Percentiles rank a stretch among this genome's conserved stretches.
Conservation (phyloP, 1,140 invertebrate genomes). For the Adoxophyes honmai region DNA sequence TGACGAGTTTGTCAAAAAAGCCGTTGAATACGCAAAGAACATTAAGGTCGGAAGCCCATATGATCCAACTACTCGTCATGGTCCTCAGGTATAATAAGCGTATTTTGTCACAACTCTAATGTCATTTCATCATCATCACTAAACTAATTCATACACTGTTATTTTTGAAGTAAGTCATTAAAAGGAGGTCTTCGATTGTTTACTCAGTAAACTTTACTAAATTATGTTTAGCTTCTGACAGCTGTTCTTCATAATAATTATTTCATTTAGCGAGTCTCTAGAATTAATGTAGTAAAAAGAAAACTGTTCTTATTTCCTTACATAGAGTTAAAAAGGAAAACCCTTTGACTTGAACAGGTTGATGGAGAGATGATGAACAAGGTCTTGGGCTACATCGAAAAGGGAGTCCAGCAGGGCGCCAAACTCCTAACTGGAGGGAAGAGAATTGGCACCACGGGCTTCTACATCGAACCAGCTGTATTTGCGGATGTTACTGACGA, state of each 20-base stretch:
- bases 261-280: no score
- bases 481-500: conserved; percentile 87
- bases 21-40: conserved; percentile 81
- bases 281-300: no score
- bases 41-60: conserved; percentile 91
- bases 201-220: no score
- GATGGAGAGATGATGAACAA: conserved; percentile 82
- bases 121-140: no score
- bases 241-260: no score
- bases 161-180: no score
- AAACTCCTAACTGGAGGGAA: conserved; percentile 83
- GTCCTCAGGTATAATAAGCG: conserved; percentile 86
- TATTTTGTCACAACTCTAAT: no score
- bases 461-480: conserved; percentile 88
- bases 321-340: no score
- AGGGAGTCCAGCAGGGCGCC: conserved; percentile 86
- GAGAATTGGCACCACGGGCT: conserved; percentile 80
- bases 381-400: conserved; percentile 83
- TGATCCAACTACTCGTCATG: conserved; percentile 82
- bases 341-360: conserved; percentile 76
- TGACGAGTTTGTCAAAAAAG: conserved; percentile 89
- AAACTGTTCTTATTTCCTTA: no score
- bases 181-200: no score
- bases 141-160: no score
- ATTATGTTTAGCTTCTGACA: no score